Evolutionary conservation across 2,888 invertebrate genomes (phyloP), one percentile per base, ranked within the genome.

Genomic region (Tillus elongatus): DNA sequence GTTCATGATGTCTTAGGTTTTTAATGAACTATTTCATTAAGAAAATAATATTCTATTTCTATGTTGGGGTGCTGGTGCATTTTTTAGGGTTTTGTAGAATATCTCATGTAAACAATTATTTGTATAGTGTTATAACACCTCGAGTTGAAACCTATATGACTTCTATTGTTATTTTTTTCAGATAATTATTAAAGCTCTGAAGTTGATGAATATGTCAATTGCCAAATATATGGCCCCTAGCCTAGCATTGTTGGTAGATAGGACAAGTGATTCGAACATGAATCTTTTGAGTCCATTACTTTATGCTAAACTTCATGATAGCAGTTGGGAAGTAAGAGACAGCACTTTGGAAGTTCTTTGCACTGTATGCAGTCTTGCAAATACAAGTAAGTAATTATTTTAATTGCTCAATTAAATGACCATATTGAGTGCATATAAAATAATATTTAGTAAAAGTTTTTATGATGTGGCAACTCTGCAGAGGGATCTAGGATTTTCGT

Each of bases 261-360:
- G 75, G 11, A 68, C 76, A 34, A 71, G 74, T 2, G 77, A 78
- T 2, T 74, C 77, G 0, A 58, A 63, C 13, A 72, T 83, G 58
- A 71, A 76, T 41, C 72, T 75, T 40, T 61, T 86, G 4, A 82
- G 81, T 0, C 71, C 74, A 8, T 73, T 82, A 8, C 70, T 88
- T 3, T 74, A 73, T 33, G 73, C 73, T 58, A 78, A 82, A 54
- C 66, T 85, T 56, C 79, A 82, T 47, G 83, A 84, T 54, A 62
- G 70, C 2, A 70, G 77, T 33, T 88, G 87, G 88, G 86, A 87
- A 60, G 75, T 87, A 1, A 70, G 85, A 26, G 87, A 88, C 50
- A 81, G 81, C 3, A 78, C 83, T 0, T 56, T 87, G 14, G 86
- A 88, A 58, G 65, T 86, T 27, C 63, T 87, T 4, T 73, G 74